Base-by-base conservation (phyloP, 30 jellyfish, hydroid and myxozoan species). In the Turritopsis dohrnii region DNA sequence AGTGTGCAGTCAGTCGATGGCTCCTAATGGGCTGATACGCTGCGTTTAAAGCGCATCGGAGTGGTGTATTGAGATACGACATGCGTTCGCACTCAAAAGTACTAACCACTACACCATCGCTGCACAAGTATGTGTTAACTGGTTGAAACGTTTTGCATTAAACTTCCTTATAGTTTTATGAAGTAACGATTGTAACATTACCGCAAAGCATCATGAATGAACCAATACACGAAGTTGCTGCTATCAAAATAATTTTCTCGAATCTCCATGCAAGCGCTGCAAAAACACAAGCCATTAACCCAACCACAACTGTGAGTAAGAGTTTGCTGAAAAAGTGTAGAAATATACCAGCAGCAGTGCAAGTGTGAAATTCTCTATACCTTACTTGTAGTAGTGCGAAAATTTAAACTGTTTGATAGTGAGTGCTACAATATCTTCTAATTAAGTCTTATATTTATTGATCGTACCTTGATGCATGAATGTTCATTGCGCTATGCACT, bases 181-280 rank as follows among this genome's bases (percentile, higher is more conserved):
- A 41, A 41, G 13, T 13, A 41, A 41, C 60, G 13, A 41, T 41
- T 13, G 60, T 41, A 41, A 41, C 13, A 86, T 79, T 76, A 94
- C 99, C 99, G 66, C 96, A 89, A 1, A 89, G 28, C 21, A 89
- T 88, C 8, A 80, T 88, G 76, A 80, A 94, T 5, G 96, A 81
- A 19, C 99, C 99, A 0, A 87, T 75, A 65, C 90, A 83, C 29
- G 99, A 89, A 22, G 99, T 94, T 4, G 99, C 91, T n/a, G 81
- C 22, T n/a, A 89, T 71, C 27, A 88, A 86, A 18, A 89, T 76
- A 1, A 86, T 80, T 77, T 90, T 89, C 76, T 94, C 99, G 74
- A 82, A 94, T 80, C 65, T 86, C 85, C 80, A 66, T 1, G 97
- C 74, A 22, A 94, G 77, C 23, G 97, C 79, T 1, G 95, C 97